Evolutionary conservation across 2,113 vertebrate species (phyloP).

Genomic region (Myanophis thanlyinensis): DNA sequence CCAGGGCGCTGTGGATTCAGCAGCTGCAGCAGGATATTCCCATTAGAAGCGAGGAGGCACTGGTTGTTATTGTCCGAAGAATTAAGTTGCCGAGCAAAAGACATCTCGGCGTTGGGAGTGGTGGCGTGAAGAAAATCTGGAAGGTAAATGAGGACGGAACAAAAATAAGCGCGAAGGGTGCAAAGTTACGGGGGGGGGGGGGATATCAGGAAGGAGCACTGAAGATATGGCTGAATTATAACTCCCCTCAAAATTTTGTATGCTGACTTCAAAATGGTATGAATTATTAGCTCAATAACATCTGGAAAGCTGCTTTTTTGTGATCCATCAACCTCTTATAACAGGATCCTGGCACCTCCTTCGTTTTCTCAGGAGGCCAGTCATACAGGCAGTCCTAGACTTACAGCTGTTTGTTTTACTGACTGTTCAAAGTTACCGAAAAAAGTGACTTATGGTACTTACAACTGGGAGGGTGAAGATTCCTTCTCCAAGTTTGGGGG

Average conservation of each 20-base stretch:
- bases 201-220: neutral
- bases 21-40: conserved; percentile 82
- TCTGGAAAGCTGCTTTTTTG: neutral
- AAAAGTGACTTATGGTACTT: neutral
- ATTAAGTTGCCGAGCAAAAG: conserved; percentile 89
- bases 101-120: conserved; percentile 81
- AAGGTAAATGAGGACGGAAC: neutral
- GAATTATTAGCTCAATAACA: neutral
- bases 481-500: too few relatives aligned
- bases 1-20: conserved; percentile 89
- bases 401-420: neutral
- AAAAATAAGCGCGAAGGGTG: neutral
- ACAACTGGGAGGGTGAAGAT: too few relatives aligned
- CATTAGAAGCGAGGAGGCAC: conserved; percentile 85
- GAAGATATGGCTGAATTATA: neutral
- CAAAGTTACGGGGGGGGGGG: neutral
- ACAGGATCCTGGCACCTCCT: neutral
- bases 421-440: neutral
- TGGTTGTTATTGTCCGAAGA: conserved; percentile 93
- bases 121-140: conserved; percentile 81
- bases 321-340: neutral
- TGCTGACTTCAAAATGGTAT: neutral
- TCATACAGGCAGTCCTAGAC: too few relatives aligned
- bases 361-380: neutral
- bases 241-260: neutral